Evolutionary conservation across 2,888 invertebrate genomes (phyloP), one percentile per base, ranked within the genome.

Genomic region (Paralinhomoeus sp.): DNA sequence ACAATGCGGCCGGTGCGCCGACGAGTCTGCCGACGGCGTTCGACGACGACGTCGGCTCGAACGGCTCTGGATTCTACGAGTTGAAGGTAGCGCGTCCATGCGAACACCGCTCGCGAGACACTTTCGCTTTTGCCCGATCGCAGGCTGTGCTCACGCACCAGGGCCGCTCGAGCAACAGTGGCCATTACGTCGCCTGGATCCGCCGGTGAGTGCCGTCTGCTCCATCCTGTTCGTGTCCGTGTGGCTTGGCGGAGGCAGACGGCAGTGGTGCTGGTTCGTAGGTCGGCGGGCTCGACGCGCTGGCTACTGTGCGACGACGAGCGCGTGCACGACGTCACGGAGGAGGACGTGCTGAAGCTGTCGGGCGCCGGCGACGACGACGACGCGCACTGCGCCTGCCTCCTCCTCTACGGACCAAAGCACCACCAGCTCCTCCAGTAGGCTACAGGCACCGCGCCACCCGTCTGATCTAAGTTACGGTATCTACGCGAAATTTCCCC

Each of bases 271-370:
- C 42, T 15, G 7, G 12, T 13, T 39, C 21, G 12, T 18, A 40
- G 27, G 18, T 21, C 22, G 24, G 43, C 9, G 5, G 15, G 2
- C 2, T 42, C 53, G 62, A 77, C 79, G 56, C 70, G 72, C 47
- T 99, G 97, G 97, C 73, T 85, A 54, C 85, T 89, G 68, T 93
- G 87, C 67, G 97, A 99, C 66, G 97, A 99, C 68, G 91, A 93
- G 61, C 73, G 75, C 50, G 82, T 97, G 37, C 75, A 80, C 18
- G 73, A 80, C 24, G 81, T 93, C 42, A 71, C 77, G n/a, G 75
- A 77, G 49, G 91, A 91, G 20, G 53, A 42, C 15, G 35, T 31
- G 20, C 24, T 41, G 24, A 21, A 20, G 64, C 73, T 97, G 18
- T 91, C 89, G 45, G 91, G 91, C 7, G 91, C 89, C 60, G 87